These are phyloP conservation scores for Rhabditoides inermis DNA, from an alignment of 2,888 invertebrate species.

Conservation along the genomic window DNA sequence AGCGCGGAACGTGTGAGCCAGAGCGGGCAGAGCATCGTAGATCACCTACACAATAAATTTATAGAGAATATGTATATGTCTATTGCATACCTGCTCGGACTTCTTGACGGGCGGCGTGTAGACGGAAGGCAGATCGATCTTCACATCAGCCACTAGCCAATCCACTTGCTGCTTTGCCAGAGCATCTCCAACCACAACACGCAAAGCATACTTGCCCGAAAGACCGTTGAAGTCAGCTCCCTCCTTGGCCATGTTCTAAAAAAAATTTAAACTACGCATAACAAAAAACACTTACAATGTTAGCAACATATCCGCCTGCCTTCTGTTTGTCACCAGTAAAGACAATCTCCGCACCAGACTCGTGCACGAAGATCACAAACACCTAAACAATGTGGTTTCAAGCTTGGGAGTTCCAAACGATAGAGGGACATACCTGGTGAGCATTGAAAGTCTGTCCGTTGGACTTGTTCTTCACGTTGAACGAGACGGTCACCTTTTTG, in stretches of 20 bases:
- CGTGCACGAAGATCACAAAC: slow-evolving; percentile 71
- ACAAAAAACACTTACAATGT: slow-evolving; percentile 64
- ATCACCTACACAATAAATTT: slow-evolving; percentile 47
- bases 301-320: slow-evolving; percentile 68
- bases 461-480: slow-evolving; percentile 68
- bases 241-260: slow-evolving; percentile 68
- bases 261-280: neutral
- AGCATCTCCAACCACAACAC: slow-evolving; percentile 81
- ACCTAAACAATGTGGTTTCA: slow-evolving; percentile 55
- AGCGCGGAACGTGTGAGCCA: slow-evolving; percentile 74
- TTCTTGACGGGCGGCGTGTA: too few species aligned
- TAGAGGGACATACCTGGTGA: slow-evolving; percentile 53
- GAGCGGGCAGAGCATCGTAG: slow-evolving; percentile 41
- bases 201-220: slow-evolving; percentile 73
- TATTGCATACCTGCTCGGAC: too few species aligned
- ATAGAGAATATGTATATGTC: too few species aligned
- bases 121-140: slow-evolving; percentile 18
- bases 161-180: slow-evolving; percentile 78
- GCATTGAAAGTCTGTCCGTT: slow-evolving; percentile 64
- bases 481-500: slow-evolving; percentile 77
- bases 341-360: slow-evolving; percentile 72
- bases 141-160: slow-evolving; percentile 79
- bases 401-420: neutral
- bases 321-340: slow-evolving; percentile 75
- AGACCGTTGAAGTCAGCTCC: slow-evolving; percentile 70